These are phyloP conservation scores for Plebejus anna DNA, from an alignment of 2,888 invertebrate species.

Conservation along the genomic window DNA sequence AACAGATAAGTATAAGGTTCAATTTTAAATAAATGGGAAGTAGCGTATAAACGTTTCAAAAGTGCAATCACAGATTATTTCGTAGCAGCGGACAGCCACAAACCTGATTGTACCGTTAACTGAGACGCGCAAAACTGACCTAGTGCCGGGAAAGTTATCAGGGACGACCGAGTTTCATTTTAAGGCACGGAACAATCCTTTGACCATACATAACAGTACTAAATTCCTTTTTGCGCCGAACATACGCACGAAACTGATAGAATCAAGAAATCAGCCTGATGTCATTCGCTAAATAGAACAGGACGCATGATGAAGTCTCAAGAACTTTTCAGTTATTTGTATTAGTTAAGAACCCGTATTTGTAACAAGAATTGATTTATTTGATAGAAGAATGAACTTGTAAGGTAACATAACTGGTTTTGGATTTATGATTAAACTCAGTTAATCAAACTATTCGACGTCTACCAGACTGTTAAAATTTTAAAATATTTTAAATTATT, in stretches of 20 bases:
- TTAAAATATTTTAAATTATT: too few species aligned
- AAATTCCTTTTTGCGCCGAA: constrained; percentile 30
- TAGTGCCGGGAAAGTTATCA: constrained; percentile 77
- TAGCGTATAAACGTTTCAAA: constrained; percentile 58
- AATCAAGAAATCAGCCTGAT: constrained; percentile 54
- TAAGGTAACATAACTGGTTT: neutral
- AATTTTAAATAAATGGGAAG: constrained; percentile 47
- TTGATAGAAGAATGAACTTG: neutral
- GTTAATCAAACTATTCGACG: neutral
- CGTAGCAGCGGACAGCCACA: constrained; percentile 69
- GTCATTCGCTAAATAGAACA: constrained; percentile 44
- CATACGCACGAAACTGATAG: constrained; percentile 37
- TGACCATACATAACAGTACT: constrained; percentile 39
- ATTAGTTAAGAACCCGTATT: neutral
- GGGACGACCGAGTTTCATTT: constrained; percentile 65
- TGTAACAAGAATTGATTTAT: neutral
- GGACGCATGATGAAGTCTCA: constrained; percentile 2
- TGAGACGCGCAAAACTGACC: constrained; percentile 76
- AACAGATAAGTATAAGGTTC: constrained; percentile 46
- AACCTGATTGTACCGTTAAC: constrained; percentile 78
- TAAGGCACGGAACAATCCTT: constrained; percentile 47
- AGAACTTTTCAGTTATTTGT: constrained; percentile 4
- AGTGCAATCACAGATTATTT: constrained; percentile 73
- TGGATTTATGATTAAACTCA: neutral
- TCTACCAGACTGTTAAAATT: neutral